Evolutionary conservation across 2,113 vertebrate species (phyloP), one percentile per base, ranked within the genome.

Genomic region (Grammomys dolichurus): DNA sequence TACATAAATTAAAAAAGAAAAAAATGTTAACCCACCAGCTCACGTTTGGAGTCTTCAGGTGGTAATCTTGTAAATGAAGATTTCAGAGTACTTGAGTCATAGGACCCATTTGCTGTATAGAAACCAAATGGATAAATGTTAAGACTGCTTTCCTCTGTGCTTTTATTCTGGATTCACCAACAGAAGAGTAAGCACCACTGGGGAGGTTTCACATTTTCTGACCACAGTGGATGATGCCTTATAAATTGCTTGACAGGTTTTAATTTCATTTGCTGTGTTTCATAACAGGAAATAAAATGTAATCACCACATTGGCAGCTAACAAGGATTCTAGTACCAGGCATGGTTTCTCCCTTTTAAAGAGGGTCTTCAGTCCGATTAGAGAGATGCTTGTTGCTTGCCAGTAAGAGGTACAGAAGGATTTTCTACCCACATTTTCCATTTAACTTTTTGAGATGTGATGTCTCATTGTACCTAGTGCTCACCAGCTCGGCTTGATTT

Each of bases 31-130:
- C 11, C 31, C 31, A 36, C 9, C 33, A 2, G 5, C 40, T 87
- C 31, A 51, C 7, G 10, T 33, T 70, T 87, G 10, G 17, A 51
- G 5, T 36, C 11, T 14, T 22, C 2, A 69, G 19, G 19, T 36
- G 1, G 6, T 46, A 16, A 20, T 5, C 9, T 9, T 69, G 17
- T 85, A 7, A 1, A 43, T 9, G 4, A 4, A 36, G 17, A 4
- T 12, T 67, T 19, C 10, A 36, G 31, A 36, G 33, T 22, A 31
- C 24, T 69, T 69, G 46, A 8, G 11, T 33, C 43, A 51, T 51
- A 24, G 85, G 16, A 46, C 4, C 9, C 31, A 6, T 13, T 10
- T 86, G 40, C 5, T 5, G 9, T 43, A 31, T 43, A 19, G 20
- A 48, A 65, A 40, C 9, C 63, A 36, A 48, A 36, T 7, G 17